Conservation (phyloP, 1,140 invertebrate species). For the Araneus ventricosus region DNA sequence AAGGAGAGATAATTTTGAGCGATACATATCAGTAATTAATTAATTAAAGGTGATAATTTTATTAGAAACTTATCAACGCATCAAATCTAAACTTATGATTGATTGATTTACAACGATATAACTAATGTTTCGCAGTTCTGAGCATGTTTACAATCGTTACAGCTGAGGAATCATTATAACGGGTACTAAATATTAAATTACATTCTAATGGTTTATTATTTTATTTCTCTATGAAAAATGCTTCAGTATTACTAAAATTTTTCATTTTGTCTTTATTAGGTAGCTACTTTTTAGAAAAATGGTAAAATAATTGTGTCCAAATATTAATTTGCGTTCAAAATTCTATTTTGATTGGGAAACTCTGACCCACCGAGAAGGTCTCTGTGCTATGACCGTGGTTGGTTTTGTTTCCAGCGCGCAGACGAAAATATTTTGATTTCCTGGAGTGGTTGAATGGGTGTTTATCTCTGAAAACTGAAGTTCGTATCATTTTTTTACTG, state of each 20-base stretch:
- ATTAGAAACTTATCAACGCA: neutral
- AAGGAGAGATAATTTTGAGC: neutral
- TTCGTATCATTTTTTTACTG: too few relatives aligned
- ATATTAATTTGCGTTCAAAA: too few relatives aligned
- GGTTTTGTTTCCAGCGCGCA: neutral
- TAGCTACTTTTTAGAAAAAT: too few relatives aligned
- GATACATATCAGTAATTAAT: neutral
- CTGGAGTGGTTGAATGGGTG: too few relatives aligned
- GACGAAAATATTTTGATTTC: constrained; percentile 17
- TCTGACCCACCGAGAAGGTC: too few relatives aligned
- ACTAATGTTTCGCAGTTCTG: neutral
- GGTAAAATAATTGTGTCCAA: too few relatives aligned
- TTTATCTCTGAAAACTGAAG: too few relatives aligned
- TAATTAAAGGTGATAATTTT: neutral
- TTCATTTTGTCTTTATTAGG: too few relatives aligned
- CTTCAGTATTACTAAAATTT: too few relatives aligned
- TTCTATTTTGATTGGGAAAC: too few relatives aligned
- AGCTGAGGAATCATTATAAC: neutral
- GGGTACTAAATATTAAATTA: neutral
- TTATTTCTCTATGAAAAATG: too few relatives aligned
- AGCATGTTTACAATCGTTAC: neutral
- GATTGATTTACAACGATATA: neutral
- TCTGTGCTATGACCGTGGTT: neutral
- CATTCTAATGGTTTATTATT: too few relatives aligned
- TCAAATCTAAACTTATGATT: neutral